phyloP scores from a whole-genome alignment of 2,888 invertebrate species.

The Perithous albicinctus region DNA sequence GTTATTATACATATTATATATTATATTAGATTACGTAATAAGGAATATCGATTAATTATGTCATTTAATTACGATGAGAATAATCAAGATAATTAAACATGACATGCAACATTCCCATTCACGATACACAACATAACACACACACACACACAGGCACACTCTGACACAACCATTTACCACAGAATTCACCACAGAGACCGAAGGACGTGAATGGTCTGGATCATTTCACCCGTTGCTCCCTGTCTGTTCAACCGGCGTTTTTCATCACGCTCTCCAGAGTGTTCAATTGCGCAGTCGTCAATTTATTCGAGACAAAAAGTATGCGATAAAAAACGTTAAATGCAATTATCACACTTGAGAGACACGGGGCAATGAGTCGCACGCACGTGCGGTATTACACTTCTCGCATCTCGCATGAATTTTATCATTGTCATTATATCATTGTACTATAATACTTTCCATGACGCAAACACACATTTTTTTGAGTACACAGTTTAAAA shows the following conservation, averaged over 20 bases:
- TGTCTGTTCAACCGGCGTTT: background rate
- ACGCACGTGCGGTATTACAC: constrained; percentile 45
- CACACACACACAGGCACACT: background rate
- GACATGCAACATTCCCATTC: constrained; percentile 13
- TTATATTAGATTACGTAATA: constrained; percentile 20
- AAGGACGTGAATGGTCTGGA: constrained; percentile 16
- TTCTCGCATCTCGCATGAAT: constrained; percentile 62
- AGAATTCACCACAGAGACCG: constrained; percentile 4
- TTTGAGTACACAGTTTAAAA: background rate
- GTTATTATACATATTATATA: constrained; percentile 39
- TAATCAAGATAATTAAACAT: constrained; percentile 25
- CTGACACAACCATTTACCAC: background rate
- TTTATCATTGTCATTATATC: constrained; percentile 63
- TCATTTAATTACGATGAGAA: constrained; percentile 17
- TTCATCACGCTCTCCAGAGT: background rate
- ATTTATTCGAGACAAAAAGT: background rate
- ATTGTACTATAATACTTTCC: constrained; percentile 42
- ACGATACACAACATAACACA: constrained; percentile 8
- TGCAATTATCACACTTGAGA: constrained; percentile 11
- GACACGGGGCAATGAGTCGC: constrained; percentile 35
- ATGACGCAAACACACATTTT: constrained; percentile 2
- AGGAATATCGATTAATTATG: constrained; percentile 22
- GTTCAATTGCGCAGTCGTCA: background rate
- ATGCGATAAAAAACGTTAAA: background rate
- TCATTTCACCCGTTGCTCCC: constrained; percentile 25